Percentiles rank a stretch among this genome's conserved stretches.
phyloP scores from a whole-genome alignment of 92 coral and sea anemone species.

The Actinernus sp. region DNA sequence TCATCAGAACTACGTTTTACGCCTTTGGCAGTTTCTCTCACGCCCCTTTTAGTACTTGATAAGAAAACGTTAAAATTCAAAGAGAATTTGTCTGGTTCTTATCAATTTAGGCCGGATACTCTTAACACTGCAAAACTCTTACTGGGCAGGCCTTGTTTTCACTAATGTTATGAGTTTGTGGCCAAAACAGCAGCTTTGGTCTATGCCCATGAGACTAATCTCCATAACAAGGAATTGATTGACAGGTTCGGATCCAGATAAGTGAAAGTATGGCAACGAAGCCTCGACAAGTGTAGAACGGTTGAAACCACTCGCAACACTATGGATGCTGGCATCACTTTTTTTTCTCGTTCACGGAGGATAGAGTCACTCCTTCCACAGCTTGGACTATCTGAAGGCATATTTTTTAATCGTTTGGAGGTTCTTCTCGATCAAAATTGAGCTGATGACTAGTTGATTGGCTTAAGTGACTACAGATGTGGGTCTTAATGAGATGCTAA shows the following conservation, averaged over 20 bases:
- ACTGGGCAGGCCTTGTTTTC: constrained; percentile 2
- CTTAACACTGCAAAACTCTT: constrained; percentile 23
- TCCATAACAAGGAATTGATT: constrained; percentile 51
- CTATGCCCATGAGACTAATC: constrained; percentile 11
- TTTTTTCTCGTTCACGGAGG: not conserved
- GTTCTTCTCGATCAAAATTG: constrained; percentile 69
- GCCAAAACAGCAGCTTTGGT: constrained; percentile 20
- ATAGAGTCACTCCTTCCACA: constrained; percentile 1
- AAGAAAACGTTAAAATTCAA: constrained; percentile 32
- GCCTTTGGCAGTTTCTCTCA: constrained; percentile 43
- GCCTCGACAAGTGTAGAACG: constrained; percentile 3
- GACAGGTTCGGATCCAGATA: constrained; percentile 48
- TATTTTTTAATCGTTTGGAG: constrained; percentile 67
- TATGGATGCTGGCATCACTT: not conserved
- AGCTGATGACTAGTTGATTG: constrained; percentile 89
- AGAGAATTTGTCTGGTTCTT: constrained; percentile 36
- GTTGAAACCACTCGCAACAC: not conserved
- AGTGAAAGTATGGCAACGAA: constrained; percentile 23
- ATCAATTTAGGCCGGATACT: constrained; percentile 34
- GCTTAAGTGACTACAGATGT: constrained; percentile 93
- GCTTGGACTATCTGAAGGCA: constrained; percentile 2
- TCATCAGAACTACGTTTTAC: constrained; percentile 20
- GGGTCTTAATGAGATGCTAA: constrained; percentile 86
- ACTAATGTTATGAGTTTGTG: constrained; percentile 35
- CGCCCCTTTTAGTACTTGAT: constrained; percentile 54